phyloP scores from a whole-genome alignment of 1,140 invertebrate genomes.

The Macrosteles quadrilineatus region DNA sequence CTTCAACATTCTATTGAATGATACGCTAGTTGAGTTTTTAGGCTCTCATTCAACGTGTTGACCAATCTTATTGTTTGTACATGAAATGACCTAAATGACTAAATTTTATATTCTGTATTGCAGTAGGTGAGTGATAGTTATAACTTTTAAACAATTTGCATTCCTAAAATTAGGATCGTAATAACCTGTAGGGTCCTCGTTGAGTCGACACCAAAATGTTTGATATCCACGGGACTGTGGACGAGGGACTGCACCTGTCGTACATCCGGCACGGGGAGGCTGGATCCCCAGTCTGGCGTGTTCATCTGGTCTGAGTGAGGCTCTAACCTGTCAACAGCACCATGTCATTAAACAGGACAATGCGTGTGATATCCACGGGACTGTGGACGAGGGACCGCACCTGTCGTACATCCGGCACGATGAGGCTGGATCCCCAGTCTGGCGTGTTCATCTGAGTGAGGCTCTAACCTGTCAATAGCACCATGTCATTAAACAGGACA shows the following conservation, averaged over 20 bases:
- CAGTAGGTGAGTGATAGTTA: too few species aligned
- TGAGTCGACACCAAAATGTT: constrained; percentile 12
- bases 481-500: too few species aligned
- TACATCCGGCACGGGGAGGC: constrained; percentile 22
- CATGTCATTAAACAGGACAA: background rate
- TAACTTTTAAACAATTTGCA: too few species aligned
- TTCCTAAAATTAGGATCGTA: too few species aligned
- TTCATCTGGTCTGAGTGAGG: constrained; percentile 23
- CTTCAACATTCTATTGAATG: too few species aligned
- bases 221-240: constrained; percentile 27
- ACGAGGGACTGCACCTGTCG: constrained; percentile 23
- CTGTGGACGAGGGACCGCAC: constrained; percentile 21
- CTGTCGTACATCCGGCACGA: constrained; percentile 20
- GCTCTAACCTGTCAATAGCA: constrained; percentile 21
- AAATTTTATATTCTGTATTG: too few species aligned
- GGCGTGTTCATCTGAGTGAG: constrained; percentile 23
- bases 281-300: constrained; percentile 19
- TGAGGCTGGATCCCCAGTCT: constrained; percentile 9
- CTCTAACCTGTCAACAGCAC: constrained; percentile 1
- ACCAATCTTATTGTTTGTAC: too few species aligned
- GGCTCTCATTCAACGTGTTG: too few species aligned
- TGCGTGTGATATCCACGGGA: constrained; percentile 8
- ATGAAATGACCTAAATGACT: too few species aligned
- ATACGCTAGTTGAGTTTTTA: too few species aligned
- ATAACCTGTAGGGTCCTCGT: background rate